Base-by-base conservation (phyloP, 2,797 vertebrate genomes). In the Danio choprae region DNA sequence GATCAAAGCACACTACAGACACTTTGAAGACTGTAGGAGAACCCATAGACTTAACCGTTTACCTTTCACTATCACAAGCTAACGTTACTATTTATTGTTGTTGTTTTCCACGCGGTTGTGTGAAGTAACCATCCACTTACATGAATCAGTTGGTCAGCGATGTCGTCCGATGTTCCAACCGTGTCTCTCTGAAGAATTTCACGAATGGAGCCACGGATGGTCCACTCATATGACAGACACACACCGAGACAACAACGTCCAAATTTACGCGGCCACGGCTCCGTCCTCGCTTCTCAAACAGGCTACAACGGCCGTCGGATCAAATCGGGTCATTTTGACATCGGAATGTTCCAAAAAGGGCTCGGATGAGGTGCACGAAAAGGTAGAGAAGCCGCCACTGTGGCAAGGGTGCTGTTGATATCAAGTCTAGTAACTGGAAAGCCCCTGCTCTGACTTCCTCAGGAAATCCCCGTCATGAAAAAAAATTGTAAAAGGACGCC, bases 391-490 rank as follows among this genome's bases (percentile, higher is more conserved):
- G 78, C 70, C 84, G 67, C 74, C 79, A 76, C 82, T 71, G 63
- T 58, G 79, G 70, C 75, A 74, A 29, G 48, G 18, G 77, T 64
- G 76, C 81, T 87, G 85, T 86, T 87, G 84, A 84, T 86, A 71
- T 76, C 79, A 72, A 80, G 73, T 76, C 84, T 71, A 81, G 68
- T 74, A 65, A 86, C 85, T 94, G 93, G 94, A 94, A 95, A 95
- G 87, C 89, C 93, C 94, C 94, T 90, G 83, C 76, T 90, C 80
- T 79, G 87, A 91, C 93, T 95, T 95, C 94, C 94, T 94, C 93
- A 94, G 94, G 94, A 95, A 95, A 94, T 94, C 93, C 94, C 94
- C 94, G 88, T 83, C 86, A 86, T 86, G 82, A 87, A 88, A 83
- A 88, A 84, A 89, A 85, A 38, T 88, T 87, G 86, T 84, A 71